phyloP scores from a whole-genome alignment of 2,797 vertebrate species.

The Orestias chungarensis region DNA sequence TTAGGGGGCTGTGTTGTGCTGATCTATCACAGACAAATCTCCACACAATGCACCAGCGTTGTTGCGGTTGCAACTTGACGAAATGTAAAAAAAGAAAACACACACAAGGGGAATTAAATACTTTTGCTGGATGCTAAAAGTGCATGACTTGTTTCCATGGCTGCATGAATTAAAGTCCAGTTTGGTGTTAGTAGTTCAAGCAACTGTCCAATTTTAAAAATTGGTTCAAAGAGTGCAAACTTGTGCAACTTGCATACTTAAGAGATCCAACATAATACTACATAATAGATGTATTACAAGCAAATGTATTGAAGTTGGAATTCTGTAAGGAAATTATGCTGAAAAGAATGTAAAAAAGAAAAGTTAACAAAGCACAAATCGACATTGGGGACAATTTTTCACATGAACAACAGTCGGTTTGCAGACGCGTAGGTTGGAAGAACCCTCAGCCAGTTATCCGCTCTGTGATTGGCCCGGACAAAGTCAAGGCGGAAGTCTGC shows the following conservation, averaged over 20 bases:
- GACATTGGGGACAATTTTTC: constrained; percentile 53
- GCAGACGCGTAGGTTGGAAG: constrained; percentile 73
- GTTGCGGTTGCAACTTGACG: background rate
- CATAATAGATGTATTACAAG: background rate
- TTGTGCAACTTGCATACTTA: background rate
- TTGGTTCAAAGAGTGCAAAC: too few species aligned
- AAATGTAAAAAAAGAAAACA: background rate
- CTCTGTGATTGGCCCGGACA: constrained; percentile 74
- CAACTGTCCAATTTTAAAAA: background rate
- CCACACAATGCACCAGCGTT: background rate
- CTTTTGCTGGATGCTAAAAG: background rate
- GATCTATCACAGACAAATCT: background rate
- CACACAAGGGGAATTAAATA: background rate
- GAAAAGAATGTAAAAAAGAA: background rate
- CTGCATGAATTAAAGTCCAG: background rate
- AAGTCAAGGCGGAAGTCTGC: constrained; percentile 80
- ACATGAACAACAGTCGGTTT: constrained; percentile 58
- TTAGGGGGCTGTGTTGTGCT: background rate
- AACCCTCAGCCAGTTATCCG: constrained; percentile 64
- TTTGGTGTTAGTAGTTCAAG: background rate
- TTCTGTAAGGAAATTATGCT: background rate
- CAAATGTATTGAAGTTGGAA: background rate
- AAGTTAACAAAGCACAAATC: constrained; percentile 21
- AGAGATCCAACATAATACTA: background rate
- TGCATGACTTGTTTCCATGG: background rate